Evolutionary conservation across 53 echinoderm and acorn worm species (phyloP).

Genomic region (Holothuria scabra): DNA sequence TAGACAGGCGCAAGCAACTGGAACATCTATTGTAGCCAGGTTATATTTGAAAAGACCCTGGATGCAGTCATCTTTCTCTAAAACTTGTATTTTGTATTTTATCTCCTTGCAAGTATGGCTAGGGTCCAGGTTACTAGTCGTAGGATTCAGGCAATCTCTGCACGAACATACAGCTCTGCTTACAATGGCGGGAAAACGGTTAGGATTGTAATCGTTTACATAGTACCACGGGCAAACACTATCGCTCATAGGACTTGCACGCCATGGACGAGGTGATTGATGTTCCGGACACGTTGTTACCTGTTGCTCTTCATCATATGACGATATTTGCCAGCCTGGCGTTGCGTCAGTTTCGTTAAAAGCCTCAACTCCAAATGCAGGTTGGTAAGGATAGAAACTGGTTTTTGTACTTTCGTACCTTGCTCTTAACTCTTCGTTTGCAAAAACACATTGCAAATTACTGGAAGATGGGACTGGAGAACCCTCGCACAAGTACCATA

Average conservation of each 20-base stretch:
- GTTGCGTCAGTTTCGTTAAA: neutral
- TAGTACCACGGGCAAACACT: conserved; percentile 42
- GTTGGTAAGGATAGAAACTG: conserved; percentile 11
- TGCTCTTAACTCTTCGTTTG: neutral
- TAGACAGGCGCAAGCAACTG: too few relatives aligned
- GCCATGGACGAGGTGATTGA: neutral
- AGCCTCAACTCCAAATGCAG: conserved; percentile 24
- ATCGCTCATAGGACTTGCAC: neutral
- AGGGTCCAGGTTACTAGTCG: neutral
- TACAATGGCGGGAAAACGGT: conserved; percentile 21
- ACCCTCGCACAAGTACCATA: neutral
- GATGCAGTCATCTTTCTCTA: neutral
- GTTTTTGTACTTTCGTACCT: conserved; percentile 7
- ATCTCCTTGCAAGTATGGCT: neutral
- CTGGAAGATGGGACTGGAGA: neutral
- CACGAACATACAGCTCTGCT: conserved; percentile 12
- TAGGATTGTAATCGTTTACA: neutral
- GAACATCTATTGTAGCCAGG: conserved; percentile 12
- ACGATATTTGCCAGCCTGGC: neutral
- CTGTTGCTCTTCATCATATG: neutral
- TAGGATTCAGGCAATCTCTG: conserved; percentile 1
- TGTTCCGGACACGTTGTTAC: neutral
- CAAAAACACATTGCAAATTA: conserved; percentile 1
- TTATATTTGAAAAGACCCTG: conserved; percentile 24
- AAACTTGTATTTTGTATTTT: conserved; percentile 24